Evolutionary conservation across 2,888 invertebrate genomes (phyloP).

Genomic region (Acholoe squamosa): DNA sequence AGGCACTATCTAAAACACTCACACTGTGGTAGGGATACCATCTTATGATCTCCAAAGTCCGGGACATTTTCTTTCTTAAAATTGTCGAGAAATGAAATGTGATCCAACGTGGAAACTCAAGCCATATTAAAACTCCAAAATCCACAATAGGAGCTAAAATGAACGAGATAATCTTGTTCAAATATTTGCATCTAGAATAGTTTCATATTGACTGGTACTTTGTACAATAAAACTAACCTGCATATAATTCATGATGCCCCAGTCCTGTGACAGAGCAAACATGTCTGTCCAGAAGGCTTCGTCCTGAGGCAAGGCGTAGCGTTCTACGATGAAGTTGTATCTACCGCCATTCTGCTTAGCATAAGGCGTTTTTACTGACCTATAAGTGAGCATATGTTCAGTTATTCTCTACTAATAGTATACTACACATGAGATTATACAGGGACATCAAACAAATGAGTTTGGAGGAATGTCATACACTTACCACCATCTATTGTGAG

Average conservation of each 20-base stretch:
- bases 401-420: too few relatives aligned
- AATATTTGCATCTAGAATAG: too few relatives aligned
- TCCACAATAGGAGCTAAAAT: too few relatives aligned
- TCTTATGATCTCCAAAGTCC: too few relatives aligned
- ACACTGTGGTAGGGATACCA: too few relatives aligned
- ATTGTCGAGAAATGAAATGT: too few relatives aligned
- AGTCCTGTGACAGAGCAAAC: constrained; percentile 64
- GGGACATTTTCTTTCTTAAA: too few relatives aligned
- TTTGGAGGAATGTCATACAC: not conserved
- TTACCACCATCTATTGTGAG: constrained; percentile 68
- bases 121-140: too few relatives aligned
- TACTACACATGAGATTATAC: not conserved
- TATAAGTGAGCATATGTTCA: constrained; percentile 9
- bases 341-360: constrained; percentile 65
- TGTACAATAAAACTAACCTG: constrained; percentile 65
- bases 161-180: too few relatives aligned
- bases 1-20: too few relatives aligned
- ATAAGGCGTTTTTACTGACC: constrained; percentile 65
- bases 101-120: too few relatives aligned
- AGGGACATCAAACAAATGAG: not conserved
- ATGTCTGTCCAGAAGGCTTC: constrained; percentile 67
- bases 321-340: constrained; percentile 65
- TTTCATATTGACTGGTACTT: not conserved
- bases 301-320: constrained; percentile 54
- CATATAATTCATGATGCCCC: constrained; percentile 66